Evolutionary conservation across 2,888 invertebrate species (phyloP).

Genomic region (Hypercompe scribonia): DNA sequence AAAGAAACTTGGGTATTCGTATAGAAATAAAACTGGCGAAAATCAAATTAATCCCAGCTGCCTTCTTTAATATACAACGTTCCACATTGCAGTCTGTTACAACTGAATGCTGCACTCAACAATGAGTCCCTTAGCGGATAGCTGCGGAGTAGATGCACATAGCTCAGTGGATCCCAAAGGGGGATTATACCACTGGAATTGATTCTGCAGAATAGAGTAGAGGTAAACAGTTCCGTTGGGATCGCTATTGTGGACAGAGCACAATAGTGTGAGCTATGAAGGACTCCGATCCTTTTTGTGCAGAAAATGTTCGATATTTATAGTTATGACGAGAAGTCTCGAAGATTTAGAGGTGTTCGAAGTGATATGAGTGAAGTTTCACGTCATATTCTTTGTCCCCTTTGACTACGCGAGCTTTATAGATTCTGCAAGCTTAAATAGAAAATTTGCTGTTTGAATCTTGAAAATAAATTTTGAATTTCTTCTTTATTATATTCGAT

Average conservation of each 20-base stretch:
- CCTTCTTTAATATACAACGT: constrained; percentile 5
- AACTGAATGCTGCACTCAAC: constrained; percentile 30
- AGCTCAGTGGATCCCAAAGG: constrained; percentile 58
- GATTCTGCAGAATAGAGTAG: constrained; percentile 61
- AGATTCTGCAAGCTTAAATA: neutral
- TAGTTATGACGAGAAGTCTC: constrained; percentile 38
- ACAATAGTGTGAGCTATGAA: constrained; percentile 61
- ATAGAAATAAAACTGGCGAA: constrained; percentile 2
- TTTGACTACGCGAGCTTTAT: neutral
- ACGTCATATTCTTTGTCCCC: constrained; percentile 10
- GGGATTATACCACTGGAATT: constrained; percentile 60
- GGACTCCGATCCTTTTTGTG: constrained; percentile 50
- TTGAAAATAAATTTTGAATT: neutral
- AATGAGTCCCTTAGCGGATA: constrained; percentile 47
- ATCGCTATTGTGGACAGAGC: constrained; percentile 55
- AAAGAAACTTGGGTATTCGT: neutral
- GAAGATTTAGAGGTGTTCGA: constrained; percentile 30
- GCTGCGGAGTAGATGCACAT: constrained; percentile 46
- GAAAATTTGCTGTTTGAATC: neutral
- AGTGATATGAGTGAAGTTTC: constrained; percentile 22
- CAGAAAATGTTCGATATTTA: constrained; percentile 40
- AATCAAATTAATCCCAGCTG: constrained; percentile 7
- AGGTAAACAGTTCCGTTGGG: constrained; percentile 61
- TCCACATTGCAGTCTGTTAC: neutral
- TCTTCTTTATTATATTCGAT: neutral